Base-by-base conservation (phyloP, 2,113 vertebrate genomes). In the Clarias macrocephalus region DNA sequence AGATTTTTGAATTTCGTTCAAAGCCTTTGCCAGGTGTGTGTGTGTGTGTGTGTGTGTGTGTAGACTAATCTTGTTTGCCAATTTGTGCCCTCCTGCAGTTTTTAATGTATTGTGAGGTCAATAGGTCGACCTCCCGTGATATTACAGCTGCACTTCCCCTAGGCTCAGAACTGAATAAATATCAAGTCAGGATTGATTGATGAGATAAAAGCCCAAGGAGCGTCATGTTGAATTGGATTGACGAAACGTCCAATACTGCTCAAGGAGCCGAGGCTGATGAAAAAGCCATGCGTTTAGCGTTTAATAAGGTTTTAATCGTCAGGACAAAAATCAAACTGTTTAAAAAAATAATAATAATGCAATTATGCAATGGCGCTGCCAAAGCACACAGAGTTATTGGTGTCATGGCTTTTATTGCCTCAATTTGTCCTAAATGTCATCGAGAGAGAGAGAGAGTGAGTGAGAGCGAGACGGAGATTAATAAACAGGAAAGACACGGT, bases 401-500 rank as follows among this genome's bases (percentile, higher is more conserved):
- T 95, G 93, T 95, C 93, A 92, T 91, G 93, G 92, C 93, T 94
- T 95, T 93, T 93, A 94, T 94, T 95, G 94, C 93, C 91, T 93
- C 92, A 93, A 93, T 94, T 93, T 94, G 92, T 94, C 92, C 93
- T 87, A 94, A 93, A 94, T 93, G 92, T 93, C 91, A 92, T 88
- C 91, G 82, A 19, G 11, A 28, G 5, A 56, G 33, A 66, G 63
- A 54, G 52, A 54, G 82, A 83, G 59, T 23, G 48, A 70, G 80
- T 80, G 52, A 54, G 25, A 77, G 37, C 18, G 66, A 19, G 28
- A 52, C 9, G 83, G 83, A 59, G 70, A 76, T 77, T 15, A 54
- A 80, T 75, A 28, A 81, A 79, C 37, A 82, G 62, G 25, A 54
- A 28, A 76, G 7, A 85, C 72, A 84, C 23, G 66, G 65, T 60